Percentiles rank a stretch among this genome's conserved stretches.
Evolutionary conservation across 2,888 invertebrate genomes (phyloP).

Genomic region (Hecatera dysodea): DNA sequence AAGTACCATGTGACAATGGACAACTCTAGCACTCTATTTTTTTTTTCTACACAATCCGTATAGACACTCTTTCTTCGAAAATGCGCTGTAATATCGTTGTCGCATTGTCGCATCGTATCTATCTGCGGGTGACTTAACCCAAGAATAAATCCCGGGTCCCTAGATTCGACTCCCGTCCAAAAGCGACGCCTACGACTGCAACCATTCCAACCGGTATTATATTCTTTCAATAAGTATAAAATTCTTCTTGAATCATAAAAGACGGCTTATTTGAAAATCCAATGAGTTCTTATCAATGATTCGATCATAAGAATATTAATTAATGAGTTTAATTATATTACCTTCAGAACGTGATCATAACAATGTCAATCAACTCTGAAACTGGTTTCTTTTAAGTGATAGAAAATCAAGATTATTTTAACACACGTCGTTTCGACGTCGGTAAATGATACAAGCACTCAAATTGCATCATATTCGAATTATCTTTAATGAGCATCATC

Average conservation of each 20-base stretch:
- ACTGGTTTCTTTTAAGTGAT: constrained; percentile 28
- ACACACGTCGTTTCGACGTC: neutral
- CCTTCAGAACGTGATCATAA: constrained; percentile 27
- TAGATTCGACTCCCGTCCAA: neutral
- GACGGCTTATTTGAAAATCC: constrained; percentile 27
- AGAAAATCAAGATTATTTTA: constrained; percentile 36
- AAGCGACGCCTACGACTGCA: neutral
- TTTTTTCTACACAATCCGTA: no score
- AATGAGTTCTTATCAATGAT: constrained; percentile 9
- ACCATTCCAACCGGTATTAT: neutral
- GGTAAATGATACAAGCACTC: neutral
- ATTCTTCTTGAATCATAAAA: constrained; percentile 8
- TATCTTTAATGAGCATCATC: no score
- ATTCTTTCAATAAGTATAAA: neutral
- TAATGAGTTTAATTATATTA: constrained; percentile 36
- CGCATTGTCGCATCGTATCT: no score
- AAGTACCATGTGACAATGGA: neutral
- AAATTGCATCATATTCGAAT: neutral
- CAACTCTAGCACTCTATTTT: neutral
- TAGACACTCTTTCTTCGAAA: no score
- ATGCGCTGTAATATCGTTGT: no score
- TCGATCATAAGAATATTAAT: constrained; percentile 35
- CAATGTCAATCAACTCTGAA: constrained; percentile 31
- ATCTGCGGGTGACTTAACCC: neutral
- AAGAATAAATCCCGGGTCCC: neutral